A percentile compares a stretch with the other conserved stretches of the same genome.
Evolutionary conservation across 2,113 vertebrate species (phyloP).

Genomic region (Blennius ocellaris): DNA sequence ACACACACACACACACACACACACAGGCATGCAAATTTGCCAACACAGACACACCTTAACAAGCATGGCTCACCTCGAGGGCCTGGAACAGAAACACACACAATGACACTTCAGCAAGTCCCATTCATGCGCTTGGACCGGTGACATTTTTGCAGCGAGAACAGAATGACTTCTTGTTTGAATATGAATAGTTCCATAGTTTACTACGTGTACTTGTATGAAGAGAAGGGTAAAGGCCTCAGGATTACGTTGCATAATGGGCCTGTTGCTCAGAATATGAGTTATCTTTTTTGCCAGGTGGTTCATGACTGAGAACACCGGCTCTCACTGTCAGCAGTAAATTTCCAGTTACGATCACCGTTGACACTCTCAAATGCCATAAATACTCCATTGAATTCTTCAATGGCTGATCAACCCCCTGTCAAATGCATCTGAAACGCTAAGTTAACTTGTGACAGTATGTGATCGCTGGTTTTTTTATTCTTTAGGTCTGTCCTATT

Average conservation of each 20-base stretch:
- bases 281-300: conserved; percentile 29
- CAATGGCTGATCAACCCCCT: background rate
- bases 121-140: conserved; percentile 26
- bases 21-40: conserved; percentile 46
- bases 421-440: background rate
- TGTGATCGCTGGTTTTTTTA: conserved; percentile 17
- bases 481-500: background rate
- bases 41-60: conserved; percentile 64
- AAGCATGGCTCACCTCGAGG: conserved; percentile 19
- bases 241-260: conserved; percentile 52
- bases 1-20: conserved; percentile 32
- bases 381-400: conserved; percentile 17
- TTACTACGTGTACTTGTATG: background rate
- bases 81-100: conserved; percentile 17
- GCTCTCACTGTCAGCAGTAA: conserved; percentile 11
- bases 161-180: conserved; percentile 19
- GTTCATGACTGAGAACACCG: background rate
- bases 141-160: conserved; percentile 12
- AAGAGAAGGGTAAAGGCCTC: background rate
- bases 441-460: background rate
- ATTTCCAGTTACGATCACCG: conserved; percentile 16
- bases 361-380: conserved; percentile 11
- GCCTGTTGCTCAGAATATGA: conserved; percentile 22
- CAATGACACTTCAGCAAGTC: conserved; percentile 34
- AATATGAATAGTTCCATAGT: conserved; percentile 14